phyloP scores from a whole-genome alignment of 2,113 vertebrate genomes.

The Sisor rabdophorus region DNA sequence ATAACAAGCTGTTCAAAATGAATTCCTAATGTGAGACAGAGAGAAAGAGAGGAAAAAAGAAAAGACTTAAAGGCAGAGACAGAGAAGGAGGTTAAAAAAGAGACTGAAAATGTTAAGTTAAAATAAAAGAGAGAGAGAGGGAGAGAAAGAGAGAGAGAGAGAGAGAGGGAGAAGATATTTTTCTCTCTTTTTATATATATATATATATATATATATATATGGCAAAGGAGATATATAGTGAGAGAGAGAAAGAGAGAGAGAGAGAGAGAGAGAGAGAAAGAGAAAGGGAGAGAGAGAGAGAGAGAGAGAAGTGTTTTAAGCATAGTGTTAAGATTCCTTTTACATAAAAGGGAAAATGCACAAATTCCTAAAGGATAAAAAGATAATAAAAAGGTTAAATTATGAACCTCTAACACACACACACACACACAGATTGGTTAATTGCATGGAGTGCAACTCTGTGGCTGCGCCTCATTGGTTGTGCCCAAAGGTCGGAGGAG shows the following conservation, averaged over 20 bases:
- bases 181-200: no score
- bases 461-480: constrained; percentile 77
- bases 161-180: no score
- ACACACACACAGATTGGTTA: constrained; percentile 58
- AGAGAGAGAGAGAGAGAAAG: background rate
- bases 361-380: background rate
- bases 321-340: no score
- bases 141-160: background rate
- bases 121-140: background rate
- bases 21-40: constrained; percentile 47
- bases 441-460: constrained; percentile 60
- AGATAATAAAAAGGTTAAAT: background rate
- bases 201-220: no score
- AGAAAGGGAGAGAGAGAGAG: constrained; percentile 1
- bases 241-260: background rate
- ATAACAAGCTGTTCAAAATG: constrained; percentile 53
- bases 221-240: background rate
- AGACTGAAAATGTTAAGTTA: constrained; percentile 1
- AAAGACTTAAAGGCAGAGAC: background rate
- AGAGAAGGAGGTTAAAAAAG: constrained; percentile 21
- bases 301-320: no score
- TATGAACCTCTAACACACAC: constrained; percentile 22
- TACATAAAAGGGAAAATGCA: background rate
- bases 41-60: constrained; percentile 31
- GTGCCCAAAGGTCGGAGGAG: constrained; percentile 83